Base-by-base conservation (phyloP, 1,140 invertebrate species). In the Cardiocondyla obscurior region DNA sequence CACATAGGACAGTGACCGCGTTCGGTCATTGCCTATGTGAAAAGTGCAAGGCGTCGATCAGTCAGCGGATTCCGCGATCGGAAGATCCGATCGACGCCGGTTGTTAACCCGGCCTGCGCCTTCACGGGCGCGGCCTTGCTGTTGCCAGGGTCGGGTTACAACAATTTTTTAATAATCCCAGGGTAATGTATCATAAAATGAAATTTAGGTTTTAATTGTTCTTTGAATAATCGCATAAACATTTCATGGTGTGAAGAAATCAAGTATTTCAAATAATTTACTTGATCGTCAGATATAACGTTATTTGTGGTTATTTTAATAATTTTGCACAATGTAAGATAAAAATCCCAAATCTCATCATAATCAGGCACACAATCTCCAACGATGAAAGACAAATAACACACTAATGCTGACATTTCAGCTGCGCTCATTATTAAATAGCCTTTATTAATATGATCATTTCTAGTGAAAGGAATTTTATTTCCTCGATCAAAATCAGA, bases 391-490 rank as follows among this genome's bases (percentile, higher is more conserved):
- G 25, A 57, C 1, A 57, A 14, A 16, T 57, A 57, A 8, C 25
- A 57, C 14, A 19, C 25, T 6, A 57, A 57, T 12, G 25, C 53
- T 30, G 25, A 57, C 22, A 55, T 57, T 57, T 57, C 53, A 1
- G 25, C 25, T 57, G 25, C 4, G 25, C 12, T 30, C 53, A 57
- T 57, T 28, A 57, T 12, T 16, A 57, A 12, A 57, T 25, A 12
- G 16, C 25, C 25, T 6, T 57, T 57, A 12, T 53, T 53, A 8
- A 55, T 30, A 30, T 57, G 53, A 16, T 57, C 12, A 0, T 6
- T 57, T 57, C n/a, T 57, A 57, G 30, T 57, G 1, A 57, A 57
- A 57, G 25, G 25, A 57, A 57, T 57, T 57, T 30, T 57, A 57
- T 57, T 57, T 57, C 25, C 25, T 30, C 53, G 25, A 57, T 57